Evolutionary conservation across 37 sponge, comb jelly and placozoan species (phyloP).

Genomic region (Dysidea cf. avara): DNA sequence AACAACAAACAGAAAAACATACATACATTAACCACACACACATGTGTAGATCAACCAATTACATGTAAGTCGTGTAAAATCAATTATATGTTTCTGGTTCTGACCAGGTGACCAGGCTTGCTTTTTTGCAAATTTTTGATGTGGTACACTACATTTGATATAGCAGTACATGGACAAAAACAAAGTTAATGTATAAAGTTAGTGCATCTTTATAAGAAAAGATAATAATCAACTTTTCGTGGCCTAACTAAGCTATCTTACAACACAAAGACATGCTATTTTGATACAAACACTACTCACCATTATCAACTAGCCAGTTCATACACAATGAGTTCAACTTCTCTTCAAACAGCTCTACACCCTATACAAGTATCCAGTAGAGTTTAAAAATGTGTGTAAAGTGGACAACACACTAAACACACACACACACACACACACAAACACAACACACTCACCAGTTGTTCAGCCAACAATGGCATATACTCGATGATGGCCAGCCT

Average conservation of each 20-base stretch:
- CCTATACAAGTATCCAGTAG: too few species aligned
- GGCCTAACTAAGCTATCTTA: too few species aligned
- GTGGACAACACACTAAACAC: not conserved
- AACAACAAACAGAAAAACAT: slow-evolving; percentile 5
- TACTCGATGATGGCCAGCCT: slow-evolving; percentile 96
- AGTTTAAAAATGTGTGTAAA: not conserved
- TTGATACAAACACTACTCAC: slow-evolving; percentile 22
- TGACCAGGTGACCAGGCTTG: not conserved
- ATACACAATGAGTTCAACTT: slow-evolving; percentile 90
- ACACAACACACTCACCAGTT: slow-evolving; percentile 66
- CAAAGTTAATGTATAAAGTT: too few species aligned
- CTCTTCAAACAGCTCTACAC: slow-evolving; percentile 94
- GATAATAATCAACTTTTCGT: not conserved
- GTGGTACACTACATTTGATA: too few species aligned
- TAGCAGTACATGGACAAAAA: too few species aligned
- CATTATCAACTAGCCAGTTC: slow-evolving; percentile 95
- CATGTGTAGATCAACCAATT: not conserved
- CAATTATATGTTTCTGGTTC: too few species aligned
- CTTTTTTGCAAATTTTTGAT: not conserved
- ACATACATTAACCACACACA: slow-evolving; percentile 5
- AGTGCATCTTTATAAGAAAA: too few species aligned
- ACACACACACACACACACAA: not conserved
- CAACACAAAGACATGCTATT: too few species aligned
- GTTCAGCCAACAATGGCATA: slow-evolving; percentile 97
- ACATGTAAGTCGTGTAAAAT: not conserved